Conservation (phyloP, 2,113 vertebrate species). For the Glaucomys volans region DNA sequence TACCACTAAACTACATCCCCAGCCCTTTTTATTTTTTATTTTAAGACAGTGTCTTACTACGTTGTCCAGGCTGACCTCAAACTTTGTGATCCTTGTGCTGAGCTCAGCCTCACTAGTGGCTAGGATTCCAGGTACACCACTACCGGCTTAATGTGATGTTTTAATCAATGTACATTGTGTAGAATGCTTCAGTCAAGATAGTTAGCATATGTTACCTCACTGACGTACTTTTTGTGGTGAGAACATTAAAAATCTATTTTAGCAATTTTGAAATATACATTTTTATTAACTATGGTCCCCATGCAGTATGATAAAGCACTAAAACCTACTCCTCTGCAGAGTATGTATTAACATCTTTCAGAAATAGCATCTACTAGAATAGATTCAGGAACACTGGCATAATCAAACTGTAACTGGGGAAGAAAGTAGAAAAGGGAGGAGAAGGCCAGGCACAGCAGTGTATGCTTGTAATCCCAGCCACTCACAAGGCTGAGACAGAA, state of each 20-base stretch:
- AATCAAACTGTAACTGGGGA: neutral
- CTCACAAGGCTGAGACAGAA: no score
- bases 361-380: neutral
- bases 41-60: neutral
- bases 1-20: neutral
- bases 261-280: neutral
- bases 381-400: neutral
- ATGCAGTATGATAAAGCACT: neutral
- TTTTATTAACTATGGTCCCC: neutral
- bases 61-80: no score
- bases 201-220: neutral
- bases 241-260: neutral
- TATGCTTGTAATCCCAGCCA: no score
- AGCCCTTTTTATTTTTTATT: neutral
- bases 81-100: no score
- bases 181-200: neutral
- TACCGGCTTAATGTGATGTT: neutral
- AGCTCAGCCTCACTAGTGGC: no score
- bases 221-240: neutral
- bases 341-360: slow-evolving; percentile 15
- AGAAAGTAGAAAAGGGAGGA: neutral
- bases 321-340: neutral
- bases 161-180: neutral
- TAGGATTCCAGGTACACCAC: no score
- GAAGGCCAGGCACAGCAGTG: no score